Evolutionary conservation across 2,888 invertebrate species (phyloP), one percentile per base, ranked within the genome.

Genomic region (Megaustenia siamemsis): DNA sequence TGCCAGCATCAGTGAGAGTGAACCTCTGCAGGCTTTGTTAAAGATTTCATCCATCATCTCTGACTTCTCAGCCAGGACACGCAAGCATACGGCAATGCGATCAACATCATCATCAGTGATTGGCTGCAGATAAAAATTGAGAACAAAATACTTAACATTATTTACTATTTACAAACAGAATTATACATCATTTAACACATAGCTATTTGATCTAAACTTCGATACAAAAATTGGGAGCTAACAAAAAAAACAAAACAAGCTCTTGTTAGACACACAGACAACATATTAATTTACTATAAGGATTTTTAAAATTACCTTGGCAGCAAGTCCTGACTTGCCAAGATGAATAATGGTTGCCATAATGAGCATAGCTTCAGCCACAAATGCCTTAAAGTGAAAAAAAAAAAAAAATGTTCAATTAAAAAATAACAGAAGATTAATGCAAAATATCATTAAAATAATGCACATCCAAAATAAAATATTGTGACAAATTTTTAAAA

Each of bases 51-150:
- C 95, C 82, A 97, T 95, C 86, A 96, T 94, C 0, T 96, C 95
- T 5, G 96, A 94, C 69, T 90, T 90, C 86, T 95, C 94, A 3
- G 94, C 93, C 82, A 95, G 89, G 49, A 95, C 94, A 85, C 95
- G 94, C 89, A 98, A 94, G 92, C 97, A 97, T 89, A 97, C 95
- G 78, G 97, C 96, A 84, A 98, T 96, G 93, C 98, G 96, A 93
- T 99, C 98, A 56, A 96, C 95, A 94, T 93, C 94, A 87, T 99
- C 99, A 90, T 98, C 97, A n/a, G 98, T 99, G 90, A 99, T 97
- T 0, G 96, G 96, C 94, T 96, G 96, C 18, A 90, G 87, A 28
- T 43, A 73, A 49, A 43, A 78, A 63, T 69, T n/a, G n/a, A n/a
- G n/a, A n/a, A n/a, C n/a, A n/a, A n/a, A 28, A 63, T 15, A 71